Base-by-base conservation (phyloP, 1,140 invertebrate species). In the Eueides isabella region DNA sequence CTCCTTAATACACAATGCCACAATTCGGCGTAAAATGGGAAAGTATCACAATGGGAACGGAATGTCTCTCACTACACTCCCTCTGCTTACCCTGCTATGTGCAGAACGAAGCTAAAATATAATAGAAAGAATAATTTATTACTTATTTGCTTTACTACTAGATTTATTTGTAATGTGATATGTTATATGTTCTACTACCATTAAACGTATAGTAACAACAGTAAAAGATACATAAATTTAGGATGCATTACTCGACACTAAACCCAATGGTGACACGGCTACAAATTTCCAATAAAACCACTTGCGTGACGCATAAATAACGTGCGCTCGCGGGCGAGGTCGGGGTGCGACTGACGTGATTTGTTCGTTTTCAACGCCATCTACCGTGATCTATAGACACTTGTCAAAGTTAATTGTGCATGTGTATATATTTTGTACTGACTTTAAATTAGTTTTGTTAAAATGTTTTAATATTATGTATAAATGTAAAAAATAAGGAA, bases 331-430 rank as follows among this genome's bases (percentile, higher is more conserved):
- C 55, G 28, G 61, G 29, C 72, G 72, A 65, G 72, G 72, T 74
- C 67, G 38, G 61, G 61, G 67, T 29, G 44, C 41, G 74, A 67
- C 44, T 71, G 74, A 48, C 48, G 63, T 75, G 68, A 75, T 75
- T 75, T 71, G 68, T 75, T 41, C 71, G 74, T 63, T 75, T 66
- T 65, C 38, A 67, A 71, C 68, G 74, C 74, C 74, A 75, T 75
- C 74, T 75, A 70, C 68, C 64, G 74, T 75, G 74, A 75, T 75
- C 74, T 67, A 75, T 65, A 44, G 48, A 19, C 48, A 55, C 48
- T 55, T 55, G 19, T 26, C 23, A 26, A 55, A 55, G 48, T 55
- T 55, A 55, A 55, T 55, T 44, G 67, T 29, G 41, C 23, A 26
- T 55, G 23, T 55, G n/a, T 55, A 9, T 55, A 55, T 55, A 55